Percentiles rank a stretch among this genome's conserved stretches.
These are phyloP conservation scores for Pachydiplax longipennis DNA, from an alignment of 2,888 invertebrate genomes.

Conservation along the genomic window DNA sequence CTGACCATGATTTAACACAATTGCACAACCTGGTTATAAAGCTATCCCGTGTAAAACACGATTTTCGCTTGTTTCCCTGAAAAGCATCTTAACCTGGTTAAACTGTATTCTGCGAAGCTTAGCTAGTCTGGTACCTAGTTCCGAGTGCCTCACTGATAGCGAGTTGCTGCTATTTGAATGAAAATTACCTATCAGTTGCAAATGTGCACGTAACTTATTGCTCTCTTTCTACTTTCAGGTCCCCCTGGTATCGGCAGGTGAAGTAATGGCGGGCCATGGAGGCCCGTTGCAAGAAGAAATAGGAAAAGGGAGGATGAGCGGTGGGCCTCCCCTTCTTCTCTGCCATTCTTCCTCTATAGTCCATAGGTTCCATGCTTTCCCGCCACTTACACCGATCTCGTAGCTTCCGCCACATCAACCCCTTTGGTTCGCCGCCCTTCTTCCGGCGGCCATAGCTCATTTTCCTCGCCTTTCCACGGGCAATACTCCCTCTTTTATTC, in stretches of 20 bases:
- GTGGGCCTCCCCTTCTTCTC: neutral
- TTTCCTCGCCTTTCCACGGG: neutral
- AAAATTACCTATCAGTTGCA: no score
- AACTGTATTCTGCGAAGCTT: no score
- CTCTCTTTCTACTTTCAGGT: neutral
- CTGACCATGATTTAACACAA: no score
- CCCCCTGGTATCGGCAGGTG: constrained; percentile 24
- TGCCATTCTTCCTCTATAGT: neutral
- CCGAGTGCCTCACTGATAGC: no score
- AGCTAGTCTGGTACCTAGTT: no score
- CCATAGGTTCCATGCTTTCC: neutral
- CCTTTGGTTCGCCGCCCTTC: neutral
- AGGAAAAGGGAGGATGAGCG: constrained; percentile 24
- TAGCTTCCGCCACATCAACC: neutral
- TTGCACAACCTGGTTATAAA: no score
- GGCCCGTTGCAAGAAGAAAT: constrained; percentile 45
- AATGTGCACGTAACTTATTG: no score
- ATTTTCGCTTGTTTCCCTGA: no score
- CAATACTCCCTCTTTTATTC: neutral
- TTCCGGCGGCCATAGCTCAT: neutral
- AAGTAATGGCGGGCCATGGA: constrained; percentile 35
- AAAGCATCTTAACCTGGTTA: no score
- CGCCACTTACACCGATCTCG: neutral
- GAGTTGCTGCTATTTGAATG: no score
- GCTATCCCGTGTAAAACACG: no score